Conservation (phyloP, 2,888 invertebrate genomes). For the Cecidostiba fungosa region DNA sequence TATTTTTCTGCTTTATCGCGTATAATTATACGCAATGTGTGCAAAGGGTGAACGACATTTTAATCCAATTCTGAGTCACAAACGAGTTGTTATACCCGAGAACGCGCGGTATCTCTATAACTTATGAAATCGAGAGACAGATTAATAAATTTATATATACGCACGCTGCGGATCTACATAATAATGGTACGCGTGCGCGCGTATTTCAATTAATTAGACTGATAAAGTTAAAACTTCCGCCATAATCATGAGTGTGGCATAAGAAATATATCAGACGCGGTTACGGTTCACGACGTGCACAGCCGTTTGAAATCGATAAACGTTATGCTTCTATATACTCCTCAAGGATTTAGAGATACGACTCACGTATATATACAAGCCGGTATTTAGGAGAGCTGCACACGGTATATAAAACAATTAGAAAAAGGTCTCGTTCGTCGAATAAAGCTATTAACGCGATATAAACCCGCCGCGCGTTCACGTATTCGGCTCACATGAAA, state of each 20-base stretch:
- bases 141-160: not conserved
- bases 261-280: not conserved
- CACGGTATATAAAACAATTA: not conserved
- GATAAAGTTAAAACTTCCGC: slow-evolving; percentile 12
- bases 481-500: slow-evolving; percentile 24
- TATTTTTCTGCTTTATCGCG: too few relatives aligned
- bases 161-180: not conserved
- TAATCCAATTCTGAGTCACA: not conserved
- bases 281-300: not conserved
- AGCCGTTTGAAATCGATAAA: not conserved
- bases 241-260: not conserved
- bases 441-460: not conserved
- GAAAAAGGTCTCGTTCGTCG: not conserved
- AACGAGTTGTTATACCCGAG: not conserved
- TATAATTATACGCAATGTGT: not conserved
- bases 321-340: not conserved
- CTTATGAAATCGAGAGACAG: not conserved
- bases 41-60: not conserved
- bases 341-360: not conserved
- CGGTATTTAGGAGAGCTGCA: too few relatives aligned
- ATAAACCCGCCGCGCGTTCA: not conserved
- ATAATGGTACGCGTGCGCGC: not conserved
- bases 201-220: not conserved
- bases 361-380: too few relatives aligned
- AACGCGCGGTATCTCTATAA: not conserved